Conservation (phyloP, 2,888 invertebrate genomes). For the Melangyna quadrimaculata region DNA sequence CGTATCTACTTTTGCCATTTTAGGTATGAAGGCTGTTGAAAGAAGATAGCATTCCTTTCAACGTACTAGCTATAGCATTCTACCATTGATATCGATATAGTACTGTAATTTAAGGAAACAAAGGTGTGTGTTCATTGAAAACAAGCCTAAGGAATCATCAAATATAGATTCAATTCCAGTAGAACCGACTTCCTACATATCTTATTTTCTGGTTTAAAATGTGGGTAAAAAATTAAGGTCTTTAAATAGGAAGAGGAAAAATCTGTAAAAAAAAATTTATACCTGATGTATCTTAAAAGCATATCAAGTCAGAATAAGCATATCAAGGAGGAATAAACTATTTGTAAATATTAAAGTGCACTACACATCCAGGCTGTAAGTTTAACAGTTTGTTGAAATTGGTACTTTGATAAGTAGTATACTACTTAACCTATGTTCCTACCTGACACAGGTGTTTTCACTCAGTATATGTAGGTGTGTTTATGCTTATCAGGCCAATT, state of each 20-base stretch:
- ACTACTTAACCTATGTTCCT: too few relatives aligned
- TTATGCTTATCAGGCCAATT: too few relatives aligned
- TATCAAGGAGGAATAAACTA: too few relatives aligned
- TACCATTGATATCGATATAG: conserved; percentile 16
- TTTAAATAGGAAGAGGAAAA: background rate
- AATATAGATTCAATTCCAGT: background rate
- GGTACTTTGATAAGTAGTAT: background rate
- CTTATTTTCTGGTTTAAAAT: background rate
- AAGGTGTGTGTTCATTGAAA: conserved; percentile 11
- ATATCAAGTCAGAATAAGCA: too few relatives aligned
- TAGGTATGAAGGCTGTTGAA: background rate
- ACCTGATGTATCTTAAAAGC: background rate
- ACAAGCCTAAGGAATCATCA: conserved; percentile 15
- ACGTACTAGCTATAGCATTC: background rate
- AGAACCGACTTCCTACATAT: background rate
- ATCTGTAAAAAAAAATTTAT: background rate
- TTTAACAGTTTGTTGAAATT: background rate
- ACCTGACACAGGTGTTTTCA: too few relatives aligned
- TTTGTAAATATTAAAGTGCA: background rate
- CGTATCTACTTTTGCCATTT: background rate
- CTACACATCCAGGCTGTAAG: background rate
- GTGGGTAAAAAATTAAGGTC: background rate
- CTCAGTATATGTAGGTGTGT: too few relatives aligned
- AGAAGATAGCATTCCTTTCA: background rate
- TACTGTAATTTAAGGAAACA: conserved; percentile 14